Base-by-base conservation (phyloP, 2,888 invertebrate species). In the Cremastinae sp. region DNA sequence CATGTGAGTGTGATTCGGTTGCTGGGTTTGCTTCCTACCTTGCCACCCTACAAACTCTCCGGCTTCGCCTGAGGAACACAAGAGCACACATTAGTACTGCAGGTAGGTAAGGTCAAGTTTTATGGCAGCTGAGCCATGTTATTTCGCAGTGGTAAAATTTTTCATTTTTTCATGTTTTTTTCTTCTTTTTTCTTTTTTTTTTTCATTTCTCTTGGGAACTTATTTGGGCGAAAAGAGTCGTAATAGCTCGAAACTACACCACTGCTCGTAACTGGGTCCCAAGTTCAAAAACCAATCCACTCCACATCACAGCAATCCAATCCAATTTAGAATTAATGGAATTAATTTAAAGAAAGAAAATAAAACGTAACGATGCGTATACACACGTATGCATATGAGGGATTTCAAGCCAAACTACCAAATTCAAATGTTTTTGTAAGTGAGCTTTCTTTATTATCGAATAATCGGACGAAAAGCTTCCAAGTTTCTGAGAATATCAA, bases 11-110 rank as follows among this genome's bases (percentile, higher is more conserved):
- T 89, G 89, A 89, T 89, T 90, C 87, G 91, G 91, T 92, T 91
- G 91, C 88, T 89, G 87, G 89, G 88, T 91, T 64, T 79, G 92
- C 92, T 89, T 90, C 90, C 93, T 93, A 93, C 93, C 93, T 93
- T 93, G 93, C 93, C 93, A 93, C 92, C 93, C 93, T 92, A 93
- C 93, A 93, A 93, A 94, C 90, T 94, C 94, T 92, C 93, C 93
- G 92, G 93, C 93, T 92, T 94, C 94, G 92, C 93, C 93, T 94
- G 92, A 92, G 92, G 92, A 90, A 90, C 89, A 92, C 92, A 92
- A 91, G 92, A 92, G 92, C 92, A 92, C 91, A 92, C 91, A 92
- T 90, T 90, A 90, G 89, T 90, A 90, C 86, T 88, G 89, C 89
- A 89, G 88, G 87, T 89, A 89, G 88, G 89, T 88, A 88, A 88